Conservation (phyloP, 2,888 invertebrate genomes). For the Xestia xanthographa region DNA sequence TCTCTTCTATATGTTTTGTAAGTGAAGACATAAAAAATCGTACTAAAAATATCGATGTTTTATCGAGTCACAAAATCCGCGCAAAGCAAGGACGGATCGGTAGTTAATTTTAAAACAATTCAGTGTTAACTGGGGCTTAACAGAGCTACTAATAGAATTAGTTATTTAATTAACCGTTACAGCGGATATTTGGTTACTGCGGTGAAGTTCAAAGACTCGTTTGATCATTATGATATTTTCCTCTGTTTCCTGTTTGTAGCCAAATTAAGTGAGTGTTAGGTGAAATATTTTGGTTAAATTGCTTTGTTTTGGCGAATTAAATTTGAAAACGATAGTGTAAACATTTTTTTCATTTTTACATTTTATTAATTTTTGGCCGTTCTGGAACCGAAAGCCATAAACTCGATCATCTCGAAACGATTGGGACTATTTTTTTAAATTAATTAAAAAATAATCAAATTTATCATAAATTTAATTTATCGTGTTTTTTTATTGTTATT, state of each 20-base stretch:
- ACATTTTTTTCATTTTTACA: too few relatives aligned
- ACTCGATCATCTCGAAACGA: too few relatives aligned
- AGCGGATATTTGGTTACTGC: conserved; percentile 9
- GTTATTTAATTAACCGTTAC: conserved; percentile 36
- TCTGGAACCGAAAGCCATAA: too few relatives aligned
- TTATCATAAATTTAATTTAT: too few relatives aligned
- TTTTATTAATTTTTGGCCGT: too few relatives aligned
- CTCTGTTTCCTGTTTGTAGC: conserved; percentile 6
- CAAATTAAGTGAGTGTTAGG: neutral
- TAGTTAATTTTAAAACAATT: conserved; percentile 32
- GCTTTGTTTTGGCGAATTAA: neutral
- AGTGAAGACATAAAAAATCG: neutral
- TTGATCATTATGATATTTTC: conserved; percentile 14
- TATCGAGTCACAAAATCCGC: neutral
- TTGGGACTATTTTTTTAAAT: too few relatives aligned
- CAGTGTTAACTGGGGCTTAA: conserved; percentile 18
- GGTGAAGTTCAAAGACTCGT: conserved; percentile 12
- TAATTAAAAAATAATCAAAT: too few relatives aligned
- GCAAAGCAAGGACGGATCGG: neutral
- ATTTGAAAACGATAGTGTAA: neutral
- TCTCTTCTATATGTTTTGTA: neutral
- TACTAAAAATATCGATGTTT: neutral
- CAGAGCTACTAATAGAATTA: conserved; percentile 26
- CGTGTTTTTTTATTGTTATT: too few relatives aligned
- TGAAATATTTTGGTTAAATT: neutral